phyloP scores from a whole-genome alignment of 1,140 invertebrate species.

The Cydia strobilella region DNA sequence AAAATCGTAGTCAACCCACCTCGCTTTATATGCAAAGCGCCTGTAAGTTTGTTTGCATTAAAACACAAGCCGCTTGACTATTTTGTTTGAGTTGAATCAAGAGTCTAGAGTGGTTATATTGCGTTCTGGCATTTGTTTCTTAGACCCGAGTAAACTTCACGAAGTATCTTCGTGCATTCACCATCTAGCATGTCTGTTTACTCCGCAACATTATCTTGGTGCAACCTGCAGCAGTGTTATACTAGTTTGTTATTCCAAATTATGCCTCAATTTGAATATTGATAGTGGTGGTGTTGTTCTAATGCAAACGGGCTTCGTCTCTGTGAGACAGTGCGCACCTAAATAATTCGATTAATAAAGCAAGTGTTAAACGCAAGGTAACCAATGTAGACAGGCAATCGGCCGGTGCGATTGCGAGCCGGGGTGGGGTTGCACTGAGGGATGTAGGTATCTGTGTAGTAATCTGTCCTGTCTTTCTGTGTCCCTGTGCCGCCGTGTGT shows the following conservation, averaged over 20 bases:
- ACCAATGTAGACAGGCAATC: slow-evolving; percentile 75
- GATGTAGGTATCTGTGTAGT: slow-evolving; percentile 84
- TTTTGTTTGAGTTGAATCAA: slow-evolving; percentile 74
- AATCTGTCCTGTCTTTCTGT: slow-evolving; percentile 87
- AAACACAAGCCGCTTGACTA: slow-evolving; percentile 80
- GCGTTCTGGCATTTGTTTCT: slow-evolving; percentile 78
- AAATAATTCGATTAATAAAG: slow-evolving; percentile 73
- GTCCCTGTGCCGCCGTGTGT: slow-evolving; percentile 85
- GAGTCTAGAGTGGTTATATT: slow-evolving; percentile 79
- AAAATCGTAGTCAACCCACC: slow-evolving; percentile 79
- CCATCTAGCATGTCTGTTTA: slow-evolving; percentile 59
- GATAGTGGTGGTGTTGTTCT: slow-evolving; percentile 77
- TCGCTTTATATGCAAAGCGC: slow-evolving; percentile 80
- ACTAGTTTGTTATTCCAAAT: slow-evolving; percentile 32
- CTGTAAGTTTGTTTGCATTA: slow-evolving; percentile 80
- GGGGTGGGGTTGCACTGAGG: slow-evolving; percentile 79
- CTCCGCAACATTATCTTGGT: slow-evolving; percentile 51
- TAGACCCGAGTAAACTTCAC: slow-evolving; percentile 59
- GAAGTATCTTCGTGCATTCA: slow-evolving; percentile 58
- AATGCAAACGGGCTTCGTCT: slow-evolving; percentile 78
- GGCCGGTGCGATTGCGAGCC: slow-evolving; percentile 67
- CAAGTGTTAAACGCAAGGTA: slow-evolving; percentile 78
- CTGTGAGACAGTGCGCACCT: slow-evolving; percentile 64
- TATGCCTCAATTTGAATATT: slow-evolving; percentile 38
- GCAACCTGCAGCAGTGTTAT: slow-evolving; percentile 44